A percentile compares a stretch with the other conserved stretches of the same genome.
These are phyloP conservation scores for Cisticola juncidis DNA, from an alignment of 2,113 vertebrate genomes.

Conservation along the genomic window DNA sequence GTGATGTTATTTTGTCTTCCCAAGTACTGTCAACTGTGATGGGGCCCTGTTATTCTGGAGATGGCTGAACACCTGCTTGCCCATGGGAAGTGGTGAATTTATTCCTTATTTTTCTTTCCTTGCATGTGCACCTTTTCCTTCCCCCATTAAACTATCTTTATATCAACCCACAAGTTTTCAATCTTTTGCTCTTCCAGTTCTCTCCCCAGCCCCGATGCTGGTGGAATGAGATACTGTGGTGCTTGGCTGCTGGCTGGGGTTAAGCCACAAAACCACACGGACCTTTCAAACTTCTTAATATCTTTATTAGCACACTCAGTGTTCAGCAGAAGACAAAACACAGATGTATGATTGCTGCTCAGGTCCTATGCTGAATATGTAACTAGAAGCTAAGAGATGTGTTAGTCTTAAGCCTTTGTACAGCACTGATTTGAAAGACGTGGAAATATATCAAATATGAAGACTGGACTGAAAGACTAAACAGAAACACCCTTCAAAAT, in stretches of 20 bases:
- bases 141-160: background rate
- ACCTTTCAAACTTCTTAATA: background rate
- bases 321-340: background rate
- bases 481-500: background rate
- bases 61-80: background rate
- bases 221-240: accelerated
- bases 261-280: accelerated
- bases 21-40: background rate
- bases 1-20: background rate
- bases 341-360: background rate
- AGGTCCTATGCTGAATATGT: background rate
- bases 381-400: background rate
- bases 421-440: background rate
- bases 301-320: background rate
- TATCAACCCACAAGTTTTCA: background rate
- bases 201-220: accelerated
- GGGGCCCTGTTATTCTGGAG: background rate
- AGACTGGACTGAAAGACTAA: background rate
- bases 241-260: background rate
- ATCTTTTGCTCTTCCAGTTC: background rate
- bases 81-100: background rate
- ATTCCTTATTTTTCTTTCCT: background rate
- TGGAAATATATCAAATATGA: background rate
- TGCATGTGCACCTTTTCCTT: background rate
- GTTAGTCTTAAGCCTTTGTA: background rate